Conservation (phyloP, 2,113 vertebrate genomes). For the Gavia stellata region DNA sequence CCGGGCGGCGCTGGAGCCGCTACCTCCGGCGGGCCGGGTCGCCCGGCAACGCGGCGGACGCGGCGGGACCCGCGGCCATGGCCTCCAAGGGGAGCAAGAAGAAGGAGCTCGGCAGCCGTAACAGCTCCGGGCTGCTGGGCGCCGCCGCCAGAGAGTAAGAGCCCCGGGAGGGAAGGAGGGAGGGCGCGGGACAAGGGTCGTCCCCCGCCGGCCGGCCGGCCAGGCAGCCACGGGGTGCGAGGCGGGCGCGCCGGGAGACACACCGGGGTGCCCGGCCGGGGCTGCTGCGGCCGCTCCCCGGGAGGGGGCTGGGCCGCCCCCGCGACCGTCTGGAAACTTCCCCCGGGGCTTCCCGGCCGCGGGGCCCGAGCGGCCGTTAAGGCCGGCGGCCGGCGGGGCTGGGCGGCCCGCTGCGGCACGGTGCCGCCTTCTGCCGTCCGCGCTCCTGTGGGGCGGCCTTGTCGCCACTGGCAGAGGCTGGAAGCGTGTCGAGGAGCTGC, state of each 20-base stretch:
- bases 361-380: background rate
- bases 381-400: background rate
- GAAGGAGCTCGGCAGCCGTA: background rate
- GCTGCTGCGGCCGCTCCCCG: background rate
- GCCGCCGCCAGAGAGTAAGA: background rate
- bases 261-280: too few species aligned
- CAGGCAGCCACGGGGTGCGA: too few species aligned
- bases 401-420: too few species aligned
- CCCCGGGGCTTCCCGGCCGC: too few species aligned
- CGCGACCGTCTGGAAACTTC: too few species aligned
- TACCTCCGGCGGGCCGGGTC: background rate
- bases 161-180: background rate
- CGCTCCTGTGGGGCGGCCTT: rapidly evolving
- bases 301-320: background rate
- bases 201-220: background rate
- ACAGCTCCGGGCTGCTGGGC: background rate
- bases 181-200: background rate
- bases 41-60: constrained; percentile 40
- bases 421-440: background rate
- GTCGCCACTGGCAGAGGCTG: rapidly evolving
- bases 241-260: background rate
- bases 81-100: constrained; percentile 14
- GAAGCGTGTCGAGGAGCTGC: rapidly evolving
- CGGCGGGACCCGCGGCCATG: background rate
- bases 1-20: background rate